Evolutionary conservation across 2,113 vertebrate genomes (phyloP).

Genomic region (Actenoides hombroni): DNA sequence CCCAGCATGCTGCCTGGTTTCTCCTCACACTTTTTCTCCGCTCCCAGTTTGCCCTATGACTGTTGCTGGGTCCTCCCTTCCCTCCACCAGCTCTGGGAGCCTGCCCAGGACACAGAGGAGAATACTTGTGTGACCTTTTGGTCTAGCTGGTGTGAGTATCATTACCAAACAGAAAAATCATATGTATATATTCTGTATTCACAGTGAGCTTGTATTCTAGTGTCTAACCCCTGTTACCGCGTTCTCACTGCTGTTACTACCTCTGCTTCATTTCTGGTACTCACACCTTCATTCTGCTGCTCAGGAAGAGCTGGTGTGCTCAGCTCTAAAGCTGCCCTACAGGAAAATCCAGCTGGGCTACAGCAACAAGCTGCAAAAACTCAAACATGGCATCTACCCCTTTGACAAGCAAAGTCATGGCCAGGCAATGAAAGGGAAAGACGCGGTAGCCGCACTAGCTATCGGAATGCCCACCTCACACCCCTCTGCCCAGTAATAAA

Average conservation of each 20-base stretch:
- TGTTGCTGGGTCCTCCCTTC: background rate
- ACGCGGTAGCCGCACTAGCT: background rate
- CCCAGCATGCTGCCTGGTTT: background rate
- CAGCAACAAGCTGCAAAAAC: background rate
- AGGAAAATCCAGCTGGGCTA: background rate
- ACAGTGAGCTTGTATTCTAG: background rate
- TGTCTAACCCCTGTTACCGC: background rate
- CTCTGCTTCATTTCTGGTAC: background rate
- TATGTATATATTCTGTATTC: background rate
- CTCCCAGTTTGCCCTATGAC: background rate
- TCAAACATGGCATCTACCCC: background rate
- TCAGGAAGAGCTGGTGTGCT: background rate
- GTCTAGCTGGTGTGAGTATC: background rate
- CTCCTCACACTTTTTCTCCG: background rate
- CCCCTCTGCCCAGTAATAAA: background rate
- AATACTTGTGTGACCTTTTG: fast-evolving
- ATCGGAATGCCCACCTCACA: background rate
- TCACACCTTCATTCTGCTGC: background rate
- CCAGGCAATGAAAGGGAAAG: background rate
- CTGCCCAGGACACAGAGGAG: background rate
- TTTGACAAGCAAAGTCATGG: background rate
- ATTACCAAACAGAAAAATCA: background rate
- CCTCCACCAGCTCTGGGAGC: background rate
- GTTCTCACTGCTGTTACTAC: background rate
- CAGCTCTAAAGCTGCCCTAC: background rate